Conservation (phyloP, 2,797 vertebrate species). For the Phataginus tricuspis region DNA sequence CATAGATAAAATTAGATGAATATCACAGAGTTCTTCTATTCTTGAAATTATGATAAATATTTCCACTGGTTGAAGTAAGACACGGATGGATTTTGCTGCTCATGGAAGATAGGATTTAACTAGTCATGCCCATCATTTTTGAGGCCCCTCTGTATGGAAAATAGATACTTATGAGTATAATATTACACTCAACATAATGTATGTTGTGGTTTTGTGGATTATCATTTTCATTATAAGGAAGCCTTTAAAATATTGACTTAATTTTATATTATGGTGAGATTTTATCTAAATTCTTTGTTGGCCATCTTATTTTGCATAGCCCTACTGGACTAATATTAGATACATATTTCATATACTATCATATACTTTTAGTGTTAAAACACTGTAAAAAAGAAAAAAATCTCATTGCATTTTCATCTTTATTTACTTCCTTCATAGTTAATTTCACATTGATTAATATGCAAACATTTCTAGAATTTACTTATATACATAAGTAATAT, state of each 20-base stretch:
- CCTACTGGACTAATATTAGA: background rate
- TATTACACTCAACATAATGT: background rate
- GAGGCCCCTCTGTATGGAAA: background rate
- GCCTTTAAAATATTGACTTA: constrained; percentile 14
- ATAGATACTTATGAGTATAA: background rate
- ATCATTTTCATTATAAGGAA: background rate
- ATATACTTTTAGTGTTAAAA: constrained; percentile 19
- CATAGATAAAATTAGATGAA: background rate
- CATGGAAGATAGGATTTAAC: background rate
- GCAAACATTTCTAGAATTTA: background rate
- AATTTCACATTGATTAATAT: background rate
- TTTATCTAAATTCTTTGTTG: background rate
- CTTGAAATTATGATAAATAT: background rate
- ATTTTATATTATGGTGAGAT: background rate
- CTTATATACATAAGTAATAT: background rate
- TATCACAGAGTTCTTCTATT: background rate
- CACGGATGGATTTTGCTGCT: background rate
- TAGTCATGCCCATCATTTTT: background rate
- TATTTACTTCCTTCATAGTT: background rate
- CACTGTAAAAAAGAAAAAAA: background rate
- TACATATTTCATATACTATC: background rate
- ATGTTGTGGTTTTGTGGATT: background rate
- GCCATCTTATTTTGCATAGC: background rate
- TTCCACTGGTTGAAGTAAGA: background rate
- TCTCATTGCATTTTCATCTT: background rate